Evolutionary conservation across 2,113 vertebrate species (phyloP), one percentile per base, ranked within the genome.

Genomic region (Pao palembangensis): DNA sequence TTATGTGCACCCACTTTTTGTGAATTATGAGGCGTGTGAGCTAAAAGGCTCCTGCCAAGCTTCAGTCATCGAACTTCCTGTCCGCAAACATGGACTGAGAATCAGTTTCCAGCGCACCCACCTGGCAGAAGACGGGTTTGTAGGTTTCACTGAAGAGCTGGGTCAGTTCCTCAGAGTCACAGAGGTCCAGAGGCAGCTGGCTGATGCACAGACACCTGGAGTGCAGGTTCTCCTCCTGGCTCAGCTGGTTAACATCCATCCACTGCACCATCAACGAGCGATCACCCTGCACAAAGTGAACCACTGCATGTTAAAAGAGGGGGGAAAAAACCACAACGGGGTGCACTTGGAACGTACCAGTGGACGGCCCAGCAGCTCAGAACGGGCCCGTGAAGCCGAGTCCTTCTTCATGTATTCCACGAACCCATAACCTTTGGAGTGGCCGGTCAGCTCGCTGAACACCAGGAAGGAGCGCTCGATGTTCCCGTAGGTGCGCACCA

Each of bases 381-480:
- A 89, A 8, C 96, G 92, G 21, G 96, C 96, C 76, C 94, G 92
- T 0, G 96, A 95, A 34, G 97, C 97, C 0, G 94, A 96, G 88
- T 98, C 96, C 85, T 98, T 99, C 87, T 98, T 99, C 97, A 99
- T 99, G 79, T 98, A 99, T 23, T 99, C 97, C 70, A 99, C 97
- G 73, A 99, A 98, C 0, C 96, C 96, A 0, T 99, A 99, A 83
- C 97, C 96, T 81, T 99, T 98, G 70, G 95, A 98, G 50, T 89
- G 93, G 15, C 96, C 96, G 0, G 90, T 96, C 51, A 89, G 85
- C 85, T 96, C 93, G 10, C 89, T 98, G 81, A 98, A 98, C 5
- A 98, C 95, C 85, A 99, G 86, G 85, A 99, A 97, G 83, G 93
- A 95, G 47, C 96, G 91, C 87, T 99, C 97, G 0, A 97, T 92